Evolutionary conservation across 2,797 vertebrate species (phyloP).

Genomic region (Enteromius anoplus): DNA sequence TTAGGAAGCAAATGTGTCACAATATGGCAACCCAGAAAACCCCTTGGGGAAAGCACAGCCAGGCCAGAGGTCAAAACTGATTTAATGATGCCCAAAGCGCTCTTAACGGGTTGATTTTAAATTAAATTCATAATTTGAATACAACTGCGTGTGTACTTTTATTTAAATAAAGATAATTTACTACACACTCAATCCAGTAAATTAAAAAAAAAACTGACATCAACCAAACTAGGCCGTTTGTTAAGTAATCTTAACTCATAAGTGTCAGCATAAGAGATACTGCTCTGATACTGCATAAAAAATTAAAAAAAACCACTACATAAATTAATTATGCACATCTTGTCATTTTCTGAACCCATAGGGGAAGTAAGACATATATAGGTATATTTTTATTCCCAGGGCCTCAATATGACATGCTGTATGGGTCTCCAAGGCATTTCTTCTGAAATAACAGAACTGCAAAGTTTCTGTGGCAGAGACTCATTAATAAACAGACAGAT

Average conservation of each 20-base stretch:
- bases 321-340: constrained; percentile 48
- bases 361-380: constrained; percentile 17
- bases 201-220: neutral
- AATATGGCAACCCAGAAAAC: constrained; percentile 20
- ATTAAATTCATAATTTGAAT: constrained; percentile 8
- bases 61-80: constrained; percentile 26
- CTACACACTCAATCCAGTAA: neutral
- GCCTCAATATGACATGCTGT: constrained; percentile 32
- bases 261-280: neutral
- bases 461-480: constrained; percentile 13
- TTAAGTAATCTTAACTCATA: neutral
- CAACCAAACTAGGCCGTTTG: neutral
- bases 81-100: constrained; percentile 28
- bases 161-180: neutral
- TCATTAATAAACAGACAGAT: constrained; percentile 47
- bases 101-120: constrained; percentile 1
- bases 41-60: constrained; percentile 19
- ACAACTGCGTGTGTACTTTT: neutral
- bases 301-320: neutral
- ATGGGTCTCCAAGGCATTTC: constrained; percentile 35
- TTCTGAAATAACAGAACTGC: constrained; percentile 37
- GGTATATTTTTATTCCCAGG: constrained; percentile 35
- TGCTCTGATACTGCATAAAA: neutral
- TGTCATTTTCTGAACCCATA: constrained; percentile 17
- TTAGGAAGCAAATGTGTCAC: constrained; percentile 46